Conservation (phyloP, 2,113 vertebrate genomes). For the Tachysurus vachellii region DNA sequence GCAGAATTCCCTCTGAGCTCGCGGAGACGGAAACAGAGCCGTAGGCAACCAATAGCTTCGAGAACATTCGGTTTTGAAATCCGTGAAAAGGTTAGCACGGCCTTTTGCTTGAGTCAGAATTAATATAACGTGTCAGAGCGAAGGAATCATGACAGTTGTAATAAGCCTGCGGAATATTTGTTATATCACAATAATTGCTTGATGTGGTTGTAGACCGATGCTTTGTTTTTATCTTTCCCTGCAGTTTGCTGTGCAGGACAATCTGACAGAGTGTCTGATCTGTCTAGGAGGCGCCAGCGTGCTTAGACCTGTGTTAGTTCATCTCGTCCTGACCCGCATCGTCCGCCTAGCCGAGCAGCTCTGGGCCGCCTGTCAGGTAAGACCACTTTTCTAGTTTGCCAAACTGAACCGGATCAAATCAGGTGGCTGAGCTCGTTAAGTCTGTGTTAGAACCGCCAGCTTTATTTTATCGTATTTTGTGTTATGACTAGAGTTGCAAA, state of each 20-base stretch:
- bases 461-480: too few relatives aligned
- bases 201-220: neutral
- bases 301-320: constrained; percentile 73
- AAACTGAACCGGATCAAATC: neutral
- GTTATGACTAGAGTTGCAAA: too few relatives aligned
- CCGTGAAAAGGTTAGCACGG: constrained; percentile 31
- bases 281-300: constrained; percentile 73
- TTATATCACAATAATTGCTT: neutral
- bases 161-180: neutral
- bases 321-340: constrained; percentile 76
- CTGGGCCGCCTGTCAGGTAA: constrained; percentile 77
- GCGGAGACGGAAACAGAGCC: constrained; percentile 16
- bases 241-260: constrained; percentile 75
- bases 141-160: neutral
- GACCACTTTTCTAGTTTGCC: neutral
- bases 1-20: constrained; percentile 3
- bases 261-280: constrained; percentile 70
- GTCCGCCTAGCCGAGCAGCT: constrained; percentile 74
- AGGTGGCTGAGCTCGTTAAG: too few relatives aligned
- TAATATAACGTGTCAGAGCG: neutral
- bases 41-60: constrained; percentile 6
- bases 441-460: too few relatives aligned
- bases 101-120: neutral
- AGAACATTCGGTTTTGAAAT: constrained; percentile 40
- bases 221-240: constrained; percentile 36